These are phyloP conservation scores for Megamerina dolium DNA, from an alignment of 2,888 invertebrate genomes.

Conservation along the genomic window DNA sequence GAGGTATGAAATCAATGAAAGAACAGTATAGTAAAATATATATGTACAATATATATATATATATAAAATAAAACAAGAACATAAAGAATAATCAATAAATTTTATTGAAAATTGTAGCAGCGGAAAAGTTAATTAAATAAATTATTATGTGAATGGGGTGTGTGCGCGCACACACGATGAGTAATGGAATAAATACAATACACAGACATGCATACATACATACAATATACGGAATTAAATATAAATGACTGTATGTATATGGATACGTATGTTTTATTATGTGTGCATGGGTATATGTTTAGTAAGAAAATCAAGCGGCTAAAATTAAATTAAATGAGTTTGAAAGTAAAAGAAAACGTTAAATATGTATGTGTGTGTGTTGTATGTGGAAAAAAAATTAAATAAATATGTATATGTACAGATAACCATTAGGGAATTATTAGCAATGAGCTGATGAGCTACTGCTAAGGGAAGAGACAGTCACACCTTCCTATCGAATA, in stretches of 20 bases:
- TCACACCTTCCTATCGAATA: no score
- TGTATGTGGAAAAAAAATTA: no score
- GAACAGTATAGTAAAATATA: background rate
- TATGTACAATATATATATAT: background rate
- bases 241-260: background rate
- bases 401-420: no score
- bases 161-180: conserved; percentile 7
- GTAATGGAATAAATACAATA: conserved; percentile 8
- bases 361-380: background rate
- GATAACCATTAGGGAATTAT: no score
- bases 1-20: no score
- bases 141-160: conserved; percentile 24
- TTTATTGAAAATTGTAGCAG: conserved; percentile 22
- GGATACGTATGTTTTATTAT: background rate
- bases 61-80: conserved; percentile 4
- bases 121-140: conserved; percentile 24
- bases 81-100: conserved; percentile 23
- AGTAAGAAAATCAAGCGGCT: conserved; percentile 2
- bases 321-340: conserved; percentile 10
- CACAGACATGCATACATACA: no score
- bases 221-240: no score
- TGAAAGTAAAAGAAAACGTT: background rate
- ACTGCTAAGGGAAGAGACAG: no score
- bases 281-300: conserved; percentile 2
- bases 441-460: no score